phyloP scores from a whole-genome alignment of 2,797 vertebrate species.

The Parauchenoglanis ngamensis region DNA sequence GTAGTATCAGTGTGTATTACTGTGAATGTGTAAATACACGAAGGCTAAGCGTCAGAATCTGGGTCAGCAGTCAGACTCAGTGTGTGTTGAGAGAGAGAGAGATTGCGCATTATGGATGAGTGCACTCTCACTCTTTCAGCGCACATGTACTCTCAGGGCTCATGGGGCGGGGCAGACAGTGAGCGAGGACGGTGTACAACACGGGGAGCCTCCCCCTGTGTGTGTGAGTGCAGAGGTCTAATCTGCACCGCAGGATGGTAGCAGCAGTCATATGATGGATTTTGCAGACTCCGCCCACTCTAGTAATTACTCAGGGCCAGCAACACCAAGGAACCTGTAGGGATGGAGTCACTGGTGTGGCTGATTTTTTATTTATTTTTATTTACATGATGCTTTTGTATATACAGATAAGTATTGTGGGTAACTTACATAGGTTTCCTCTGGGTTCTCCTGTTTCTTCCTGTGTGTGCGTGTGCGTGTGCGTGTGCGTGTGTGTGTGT shows the following conservation, averaged over 20 bases:
- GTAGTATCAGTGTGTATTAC: too few species aligned
- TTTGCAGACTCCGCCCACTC: slow-evolving; percentile 46
- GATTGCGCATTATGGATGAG: slow-evolving; percentile 36
- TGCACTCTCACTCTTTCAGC: slow-evolving; percentile 33
- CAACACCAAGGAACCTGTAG: not conserved
- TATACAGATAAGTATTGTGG: too few species aligned
- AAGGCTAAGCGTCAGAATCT: slow-evolving; percentile 61
- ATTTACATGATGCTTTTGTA: not conserved
- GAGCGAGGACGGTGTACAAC: slow-evolving; percentile 22
- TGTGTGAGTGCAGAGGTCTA: slow-evolving; percentile 43
- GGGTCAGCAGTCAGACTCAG: slow-evolving; percentile 63
- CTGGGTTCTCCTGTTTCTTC: not conserved
- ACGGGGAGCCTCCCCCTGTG: slow-evolving; percentile 20
- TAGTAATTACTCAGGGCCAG: slow-evolving; percentile 34
- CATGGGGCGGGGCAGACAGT: slow-evolving; percentile 2
- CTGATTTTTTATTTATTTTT: not conserved
- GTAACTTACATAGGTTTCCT: not conserved
- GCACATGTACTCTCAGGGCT: slow-evolving; percentile 34
- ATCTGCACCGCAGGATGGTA: slow-evolving; percentile 55
- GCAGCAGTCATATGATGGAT: slow-evolving; percentile 64
- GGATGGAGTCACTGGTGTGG: not conserved
- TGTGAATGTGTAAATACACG: not conserved
- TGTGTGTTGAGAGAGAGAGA: slow-evolving; percentile 22
- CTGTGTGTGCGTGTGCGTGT: not conserved
- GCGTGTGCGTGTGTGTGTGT: not conserved